Evolutionary conservation across 2,797 vertebrate species (phyloP).

Genomic region (Thamnophis elegans): DNA sequence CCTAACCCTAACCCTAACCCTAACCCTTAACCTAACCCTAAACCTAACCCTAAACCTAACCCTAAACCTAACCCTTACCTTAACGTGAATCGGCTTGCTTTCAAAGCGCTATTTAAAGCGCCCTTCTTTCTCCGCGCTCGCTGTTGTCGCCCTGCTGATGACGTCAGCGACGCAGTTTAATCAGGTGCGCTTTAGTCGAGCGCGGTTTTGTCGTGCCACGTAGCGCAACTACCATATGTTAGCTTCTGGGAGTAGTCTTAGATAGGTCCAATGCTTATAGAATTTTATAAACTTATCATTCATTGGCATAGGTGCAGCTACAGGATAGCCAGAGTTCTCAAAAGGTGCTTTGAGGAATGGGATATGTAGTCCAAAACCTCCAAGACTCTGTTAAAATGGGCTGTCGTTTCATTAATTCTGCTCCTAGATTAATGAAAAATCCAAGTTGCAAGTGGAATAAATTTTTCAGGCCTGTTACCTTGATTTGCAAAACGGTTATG

Average conservation of each 20-base stretch:
- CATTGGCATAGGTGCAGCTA: not conserved
- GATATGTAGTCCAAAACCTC: not conserved
- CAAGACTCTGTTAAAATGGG: not conserved
- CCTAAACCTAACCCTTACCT: too few relatives aligned
- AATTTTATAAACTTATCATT: not conserved
- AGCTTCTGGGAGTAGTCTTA: not conserved
- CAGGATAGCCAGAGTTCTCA: not conserved
- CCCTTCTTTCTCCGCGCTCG: too few relatives aligned
- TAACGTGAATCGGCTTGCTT: too few relatives aligned
- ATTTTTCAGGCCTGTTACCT: too few relatives aligned
- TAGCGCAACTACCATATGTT: not conserved
- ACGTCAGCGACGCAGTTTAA: too few relatives aligned
- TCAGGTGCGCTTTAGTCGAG: too few relatives aligned
- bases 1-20: too few relatives aligned
- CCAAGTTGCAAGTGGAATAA: not conserved
- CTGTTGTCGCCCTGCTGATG: too few relatives aligned
- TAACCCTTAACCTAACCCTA: too few relatives aligned
- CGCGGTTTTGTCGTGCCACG: too few relatives aligned
- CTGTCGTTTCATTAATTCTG: not conserved
- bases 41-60: too few relatives aligned
- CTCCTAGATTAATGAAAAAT: not conserved
- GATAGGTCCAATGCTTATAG: not conserved
- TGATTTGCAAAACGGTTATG: not conserved
- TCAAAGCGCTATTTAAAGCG: too few relatives aligned
- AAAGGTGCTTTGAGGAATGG: not conserved